phyloP scores from a whole-genome alignment of 2,888 invertebrate species.

The Kryphioiulus occultus region DNA sequence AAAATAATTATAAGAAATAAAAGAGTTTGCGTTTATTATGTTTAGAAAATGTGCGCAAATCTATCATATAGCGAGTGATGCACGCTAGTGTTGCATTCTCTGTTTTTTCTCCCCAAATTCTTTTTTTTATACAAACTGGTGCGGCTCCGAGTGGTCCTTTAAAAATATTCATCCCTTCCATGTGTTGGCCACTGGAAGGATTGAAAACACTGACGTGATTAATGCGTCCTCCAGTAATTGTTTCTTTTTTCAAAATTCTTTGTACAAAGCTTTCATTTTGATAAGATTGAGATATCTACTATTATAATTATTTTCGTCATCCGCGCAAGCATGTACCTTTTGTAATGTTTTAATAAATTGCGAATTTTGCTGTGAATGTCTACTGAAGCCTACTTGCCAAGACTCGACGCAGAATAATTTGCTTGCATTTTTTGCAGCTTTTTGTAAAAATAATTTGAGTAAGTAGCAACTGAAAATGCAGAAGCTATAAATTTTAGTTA shows the following conservation, averaged over 20 bases:
- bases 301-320: slow-evolving; percentile 23
- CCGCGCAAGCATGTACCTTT: slow-evolving; percentile 15
- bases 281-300: slow-evolving; percentile 23
- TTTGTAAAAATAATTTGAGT: background rate
- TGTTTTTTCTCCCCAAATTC: background rate
- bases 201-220: background rate
- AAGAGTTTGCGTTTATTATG: background rate
- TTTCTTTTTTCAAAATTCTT: background rate
- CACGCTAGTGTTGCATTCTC: background rate
- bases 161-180: background rate
- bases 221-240: background rate
- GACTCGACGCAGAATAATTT: background rate
- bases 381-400: background rate
- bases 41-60: background rate
- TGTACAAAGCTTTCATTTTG: slow-evolving; percentile 15
- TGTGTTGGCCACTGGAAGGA: background rate
- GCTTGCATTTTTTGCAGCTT: background rate
- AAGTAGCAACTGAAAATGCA: background rate
- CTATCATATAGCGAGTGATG: background rate
- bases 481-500: too few species aligned
- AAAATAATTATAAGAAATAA: background rate
- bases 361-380: background rate
- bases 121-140: background rate
- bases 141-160: background rate
- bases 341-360: slow-evolving; percentile 23